Conservation (phyloP, 2,113 vertebrate genomes). For the Rhynchopsitta pachyrhyncha region DNA sequence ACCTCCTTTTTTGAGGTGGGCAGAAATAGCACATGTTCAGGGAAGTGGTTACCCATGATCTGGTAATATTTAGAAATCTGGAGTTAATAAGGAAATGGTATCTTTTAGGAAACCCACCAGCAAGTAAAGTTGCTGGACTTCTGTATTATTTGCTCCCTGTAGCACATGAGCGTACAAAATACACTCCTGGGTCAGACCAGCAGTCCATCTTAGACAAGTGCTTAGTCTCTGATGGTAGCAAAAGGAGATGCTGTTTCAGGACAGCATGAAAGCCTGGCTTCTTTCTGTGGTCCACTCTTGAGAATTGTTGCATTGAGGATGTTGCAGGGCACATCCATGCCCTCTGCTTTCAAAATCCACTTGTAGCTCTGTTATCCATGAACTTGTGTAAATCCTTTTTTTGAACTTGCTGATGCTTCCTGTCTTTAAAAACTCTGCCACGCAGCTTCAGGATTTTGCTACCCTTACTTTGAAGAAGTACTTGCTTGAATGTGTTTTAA, state of each 20-base stretch:
- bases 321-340: neutral
- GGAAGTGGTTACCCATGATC: neutral
- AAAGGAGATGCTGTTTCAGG: neutral
- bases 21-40: neutral
- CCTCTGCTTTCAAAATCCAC: neutral
- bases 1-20: neutral
- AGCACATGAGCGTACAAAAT: rapidly evolving
- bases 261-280: neutral
- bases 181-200: neutral
- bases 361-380: neutral
- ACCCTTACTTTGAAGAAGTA: neutral
- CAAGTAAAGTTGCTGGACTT: neutral
- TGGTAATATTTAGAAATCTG: neutral
- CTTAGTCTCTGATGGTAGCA: neutral
- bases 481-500: neutral
- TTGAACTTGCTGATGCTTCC: neutral
- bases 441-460: neutral
- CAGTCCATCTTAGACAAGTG: neutral
- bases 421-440: neutral
- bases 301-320: neutral
- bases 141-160: neutral
- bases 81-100: neutral
- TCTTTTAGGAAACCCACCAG: neutral
- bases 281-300: neutral
- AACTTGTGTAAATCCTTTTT: neutral